Percentiles rank a stretch among this genome's conserved stretches.
These are phyloP conservation scores for Rotaria sp. DNA, from an alignment of 2,888 invertebrate genomes.

Conservation along the genomic window DNA sequence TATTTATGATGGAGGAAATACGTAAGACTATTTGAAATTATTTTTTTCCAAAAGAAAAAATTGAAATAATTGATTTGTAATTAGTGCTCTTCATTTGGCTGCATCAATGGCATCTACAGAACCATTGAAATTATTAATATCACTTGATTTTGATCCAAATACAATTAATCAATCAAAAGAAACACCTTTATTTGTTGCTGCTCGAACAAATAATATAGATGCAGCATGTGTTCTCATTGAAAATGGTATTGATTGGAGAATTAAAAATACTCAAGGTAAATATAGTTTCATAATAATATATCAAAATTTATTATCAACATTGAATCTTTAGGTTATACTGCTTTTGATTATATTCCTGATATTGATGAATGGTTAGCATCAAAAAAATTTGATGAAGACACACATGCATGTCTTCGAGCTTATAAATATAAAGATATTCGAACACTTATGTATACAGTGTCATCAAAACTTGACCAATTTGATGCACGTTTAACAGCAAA, in stretches of 20 bases:
- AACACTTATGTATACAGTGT: background rate
- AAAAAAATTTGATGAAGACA: constrained; percentile 51
- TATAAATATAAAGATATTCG: constrained; percentile 26
- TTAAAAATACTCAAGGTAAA: constrained; percentile 14
- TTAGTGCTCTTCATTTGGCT: constrained; percentile 51
- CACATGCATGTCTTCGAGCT: constrained; percentile 46
- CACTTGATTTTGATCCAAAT: constrained; percentile 49
- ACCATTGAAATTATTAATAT: constrained; percentile 48
- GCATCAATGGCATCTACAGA: constrained; percentile 49
- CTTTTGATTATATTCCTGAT: constrained; percentile 52
- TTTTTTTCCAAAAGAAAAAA: no score
- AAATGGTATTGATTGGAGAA: constrained; percentile 7
- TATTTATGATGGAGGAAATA: constrained; percentile 49
- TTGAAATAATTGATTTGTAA: background rate
- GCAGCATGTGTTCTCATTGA: constrained; percentile 20
- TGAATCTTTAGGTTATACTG: constrained; percentile 46
- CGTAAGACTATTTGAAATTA: constrained; percentile 43
- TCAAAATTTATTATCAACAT: background rate
- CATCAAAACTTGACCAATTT: background rate
- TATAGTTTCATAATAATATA: no score
- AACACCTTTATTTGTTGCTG: constrained; percentile 50
- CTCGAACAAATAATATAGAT: constrained; percentile 31
- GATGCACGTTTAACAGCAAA: background rate
- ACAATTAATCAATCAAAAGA: constrained; percentile 48
- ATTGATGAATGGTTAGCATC: constrained; percentile 55